Conservation (phyloP, 1,140 invertebrate species). For the Meloidogyne chitwoodi region DNA sequence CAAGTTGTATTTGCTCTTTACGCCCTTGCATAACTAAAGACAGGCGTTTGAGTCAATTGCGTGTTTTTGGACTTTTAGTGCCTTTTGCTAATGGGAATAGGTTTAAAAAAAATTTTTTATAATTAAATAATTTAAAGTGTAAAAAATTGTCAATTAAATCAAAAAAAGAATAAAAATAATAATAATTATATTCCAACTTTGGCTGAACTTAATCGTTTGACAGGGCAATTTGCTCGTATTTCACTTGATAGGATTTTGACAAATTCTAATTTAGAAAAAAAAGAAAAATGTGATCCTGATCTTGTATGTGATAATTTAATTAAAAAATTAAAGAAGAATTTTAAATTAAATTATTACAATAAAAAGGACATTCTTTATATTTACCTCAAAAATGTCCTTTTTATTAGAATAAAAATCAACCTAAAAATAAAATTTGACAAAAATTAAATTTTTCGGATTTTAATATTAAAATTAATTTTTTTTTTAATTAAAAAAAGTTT, state of each 20-base stretch:
- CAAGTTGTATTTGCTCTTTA: conserved; percentile 7
- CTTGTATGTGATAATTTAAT: neutral
- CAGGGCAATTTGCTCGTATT: neutral
- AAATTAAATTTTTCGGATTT: too few species aligned
- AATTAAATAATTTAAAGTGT: neutral
- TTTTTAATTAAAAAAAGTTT: conserved; percentile 1
- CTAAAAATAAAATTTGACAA: too few species aligned
- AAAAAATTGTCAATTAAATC: neutral
- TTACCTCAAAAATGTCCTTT: too few species aligned
- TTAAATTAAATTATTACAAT: too few species aligned
- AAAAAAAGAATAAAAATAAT: neutral
- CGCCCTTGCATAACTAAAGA: neutral
- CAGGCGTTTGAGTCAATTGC: neutral
- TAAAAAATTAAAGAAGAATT: too few species aligned
- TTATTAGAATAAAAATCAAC: too few species aligned
- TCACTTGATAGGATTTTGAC: neutral
- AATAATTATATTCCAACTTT: neutral
- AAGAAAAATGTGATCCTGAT: conserved; percentile 12
- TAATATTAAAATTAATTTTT: too few species aligned
- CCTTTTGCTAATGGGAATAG: neutral
- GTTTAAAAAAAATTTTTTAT: neutral
- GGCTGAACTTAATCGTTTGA: neutral
- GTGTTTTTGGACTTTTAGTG: neutral
- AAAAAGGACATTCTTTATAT: too few species aligned
- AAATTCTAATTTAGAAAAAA: neutral